phyloP scores from a whole-genome alignment of 1,140 invertebrate species.

The Ceratosolen fusciceps region DNA sequence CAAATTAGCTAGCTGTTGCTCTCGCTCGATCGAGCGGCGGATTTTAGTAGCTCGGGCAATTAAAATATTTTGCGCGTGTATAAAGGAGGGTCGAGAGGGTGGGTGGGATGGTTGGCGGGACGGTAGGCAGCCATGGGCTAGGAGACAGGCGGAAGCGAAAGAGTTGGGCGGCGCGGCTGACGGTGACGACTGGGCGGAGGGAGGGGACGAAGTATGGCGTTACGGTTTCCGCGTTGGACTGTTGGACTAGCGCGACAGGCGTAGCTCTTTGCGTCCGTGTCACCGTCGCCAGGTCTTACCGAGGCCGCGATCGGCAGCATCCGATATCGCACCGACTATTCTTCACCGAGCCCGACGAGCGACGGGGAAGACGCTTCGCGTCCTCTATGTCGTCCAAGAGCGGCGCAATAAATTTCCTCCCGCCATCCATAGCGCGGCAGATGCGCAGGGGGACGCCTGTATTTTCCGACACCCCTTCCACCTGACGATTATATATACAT shows the following conservation, averaged over 20 bases:
- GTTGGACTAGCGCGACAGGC: background rate
- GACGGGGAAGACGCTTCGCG: too few relatives aligned
- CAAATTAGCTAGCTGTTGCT: constrained; percentile 44
- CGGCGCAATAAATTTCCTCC: too few relatives aligned
- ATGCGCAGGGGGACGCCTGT: too few relatives aligned
- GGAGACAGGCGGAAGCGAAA: background rate
- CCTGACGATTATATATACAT: too few relatives aligned
- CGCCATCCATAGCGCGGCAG: too few relatives aligned
- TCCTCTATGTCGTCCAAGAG: too few relatives aligned
- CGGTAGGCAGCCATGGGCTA: background rate
- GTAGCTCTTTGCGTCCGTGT: background rate
- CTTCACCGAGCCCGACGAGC: too few relatives aligned
- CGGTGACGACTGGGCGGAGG: background rate
- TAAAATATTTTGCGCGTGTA: constrained; percentile 44
- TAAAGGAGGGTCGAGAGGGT: background rate
- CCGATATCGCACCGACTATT: background rate
- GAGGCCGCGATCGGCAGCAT: background rate
- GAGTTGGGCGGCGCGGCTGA: background rate
- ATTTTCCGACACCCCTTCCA: too few relatives aligned
- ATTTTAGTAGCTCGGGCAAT: constrained; percentile 31
- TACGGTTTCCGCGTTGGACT: background rate
- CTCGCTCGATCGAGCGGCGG: constrained; percentile 41
- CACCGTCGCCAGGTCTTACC: background rate
- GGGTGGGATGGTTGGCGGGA: background rate
- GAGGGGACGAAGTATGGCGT: background rate